phyloP scores from a whole-genome alignment of 2,888 invertebrate genomes.

The Pilophorus perplexus region DNA sequence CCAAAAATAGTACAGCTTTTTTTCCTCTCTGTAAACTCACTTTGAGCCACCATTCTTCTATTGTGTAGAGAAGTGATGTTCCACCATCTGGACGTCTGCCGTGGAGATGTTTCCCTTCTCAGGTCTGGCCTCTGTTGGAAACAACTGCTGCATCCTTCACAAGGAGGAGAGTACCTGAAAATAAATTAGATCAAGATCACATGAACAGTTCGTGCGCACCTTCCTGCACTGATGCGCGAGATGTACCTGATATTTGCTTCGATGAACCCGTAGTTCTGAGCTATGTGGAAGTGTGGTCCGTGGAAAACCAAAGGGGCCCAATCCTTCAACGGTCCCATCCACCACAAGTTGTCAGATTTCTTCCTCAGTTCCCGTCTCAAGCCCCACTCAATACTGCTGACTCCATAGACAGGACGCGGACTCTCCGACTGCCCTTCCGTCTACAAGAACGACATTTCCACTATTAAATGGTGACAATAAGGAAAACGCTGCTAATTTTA shows the following conservation, averaged over 20 bases:
- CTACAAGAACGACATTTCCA: too few species aligned
- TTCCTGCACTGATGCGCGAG: neutral
- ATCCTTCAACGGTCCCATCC: conserved; percentile 73
- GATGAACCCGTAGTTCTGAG: conserved; percentile 31
- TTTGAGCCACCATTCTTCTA: conserved; percentile 27
- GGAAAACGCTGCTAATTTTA: too few species aligned
- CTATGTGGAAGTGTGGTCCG: conserved; percentile 29
- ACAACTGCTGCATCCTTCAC: conserved; percentile 78
- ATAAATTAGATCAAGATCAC: neutral
- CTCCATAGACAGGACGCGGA: conserved; percentile 68
- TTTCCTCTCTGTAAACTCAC: too few species aligned
- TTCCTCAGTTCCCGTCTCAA: conserved; percentile 53
- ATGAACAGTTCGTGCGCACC: neutral
- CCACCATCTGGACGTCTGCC: conserved; percentile 41
- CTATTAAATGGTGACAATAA: too few species aligned
- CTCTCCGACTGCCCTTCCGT: neutral
- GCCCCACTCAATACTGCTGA: conserved; percentile 80
- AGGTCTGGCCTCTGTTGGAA: conserved; percentile 53
- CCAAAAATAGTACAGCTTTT: too few species aligned
- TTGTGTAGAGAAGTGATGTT: conserved; percentile 43
- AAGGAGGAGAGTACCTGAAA: conserved; percentile 68
- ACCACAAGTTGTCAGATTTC: conserved; percentile 79
- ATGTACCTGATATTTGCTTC: conserved; percentile 24
- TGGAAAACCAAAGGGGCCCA: conserved; percentile 75
- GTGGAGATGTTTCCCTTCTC: neutral